A percentile compares a stretch with the other conserved stretches of the same genome.
These are phyloP conservation scores for Ovibos moschatus DNA, from an alignment of 2,113 vertebrate genomes.

Conservation along the genomic window DNA sequence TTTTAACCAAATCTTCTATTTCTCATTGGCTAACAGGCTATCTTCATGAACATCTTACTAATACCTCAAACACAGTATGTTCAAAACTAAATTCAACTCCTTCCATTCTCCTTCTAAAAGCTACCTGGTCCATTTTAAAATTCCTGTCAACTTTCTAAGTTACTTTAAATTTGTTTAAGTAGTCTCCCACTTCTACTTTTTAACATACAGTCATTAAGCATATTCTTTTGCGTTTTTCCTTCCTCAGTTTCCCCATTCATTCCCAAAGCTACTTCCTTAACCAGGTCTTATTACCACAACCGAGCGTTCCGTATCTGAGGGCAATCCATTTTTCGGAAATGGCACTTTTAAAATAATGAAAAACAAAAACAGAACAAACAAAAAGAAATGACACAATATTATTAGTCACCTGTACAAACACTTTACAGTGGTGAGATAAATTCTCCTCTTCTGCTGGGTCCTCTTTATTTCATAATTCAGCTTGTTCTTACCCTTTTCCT, in stretches of 20 bases:
- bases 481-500: neutral
- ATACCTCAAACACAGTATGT: neutral
- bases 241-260: neutral
- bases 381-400: neutral
- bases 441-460: neutral
- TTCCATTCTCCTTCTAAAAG: neutral
- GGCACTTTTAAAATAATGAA: neutral
- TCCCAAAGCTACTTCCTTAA: neutral
- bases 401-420: neutral
- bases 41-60: neutral
- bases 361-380: neutral
- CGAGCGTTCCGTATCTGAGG: neutral
- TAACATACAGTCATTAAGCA: neutral
- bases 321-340: neutral
- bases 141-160: neutral
- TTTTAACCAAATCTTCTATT: neutral
- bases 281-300: neutral
- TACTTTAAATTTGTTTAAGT: neutral
- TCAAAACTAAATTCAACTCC: conserved; percentile 10
- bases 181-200: neutral
- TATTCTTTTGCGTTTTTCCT: neutral
- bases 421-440: neutral
- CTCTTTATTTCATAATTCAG: neutral
- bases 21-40: neutral
- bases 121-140: neutral